These are phyloP conservation scores for Mellivora capensis DNA, from an alignment of 2,113 vertebrate species.

Conservation along the genomic window DNA sequence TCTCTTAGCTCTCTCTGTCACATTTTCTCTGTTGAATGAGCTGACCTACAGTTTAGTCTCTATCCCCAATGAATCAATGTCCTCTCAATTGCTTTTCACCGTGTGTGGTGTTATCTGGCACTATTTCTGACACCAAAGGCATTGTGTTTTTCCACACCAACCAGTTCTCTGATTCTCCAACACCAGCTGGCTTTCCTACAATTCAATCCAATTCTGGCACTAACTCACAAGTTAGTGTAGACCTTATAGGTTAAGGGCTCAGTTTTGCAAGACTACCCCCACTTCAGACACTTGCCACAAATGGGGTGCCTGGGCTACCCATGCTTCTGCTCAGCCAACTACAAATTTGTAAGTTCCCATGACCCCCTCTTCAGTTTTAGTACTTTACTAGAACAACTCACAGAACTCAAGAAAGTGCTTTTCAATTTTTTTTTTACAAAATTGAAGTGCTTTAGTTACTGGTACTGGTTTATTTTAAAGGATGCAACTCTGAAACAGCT, in stretches of 20 bases:
- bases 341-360: neutral
- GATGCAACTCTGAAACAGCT: neutral
- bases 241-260: neutral
- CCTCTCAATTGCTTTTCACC: neutral
- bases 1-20: neutral
- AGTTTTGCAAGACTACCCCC: neutral
- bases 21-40: neutral
- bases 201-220: neutral
- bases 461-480: neutral
- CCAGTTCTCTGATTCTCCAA: neutral
- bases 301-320: neutral
- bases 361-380: neutral
- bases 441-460: neutral
- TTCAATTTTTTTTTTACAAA: neutral
- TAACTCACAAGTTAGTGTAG: neutral
- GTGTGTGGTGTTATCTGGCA: neutral
- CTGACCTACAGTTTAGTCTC: neutral
- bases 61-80: neutral
- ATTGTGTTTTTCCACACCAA: neutral
- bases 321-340: neutral
- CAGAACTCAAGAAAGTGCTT: neutral
- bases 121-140: neutral
- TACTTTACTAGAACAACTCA: slow-evolving; percentile 25
- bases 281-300: neutral
- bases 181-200: neutral